Conservation (phyloP, 2,113 vertebrate species). For the Trinectes maculatus region DNA sequence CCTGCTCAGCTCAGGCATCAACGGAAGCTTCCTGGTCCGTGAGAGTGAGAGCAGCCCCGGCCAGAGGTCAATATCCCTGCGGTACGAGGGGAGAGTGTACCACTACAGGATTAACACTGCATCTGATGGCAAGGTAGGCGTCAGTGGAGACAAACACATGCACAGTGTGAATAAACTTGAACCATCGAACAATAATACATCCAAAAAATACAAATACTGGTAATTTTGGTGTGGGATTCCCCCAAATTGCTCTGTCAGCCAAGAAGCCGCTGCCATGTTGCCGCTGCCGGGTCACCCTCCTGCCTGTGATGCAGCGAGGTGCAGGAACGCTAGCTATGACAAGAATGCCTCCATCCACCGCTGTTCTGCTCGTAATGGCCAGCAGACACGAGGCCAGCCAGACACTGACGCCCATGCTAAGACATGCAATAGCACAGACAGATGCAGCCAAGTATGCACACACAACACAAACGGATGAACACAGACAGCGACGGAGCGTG, state of each 20-base stretch:
- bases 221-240: conserved; percentile 23
- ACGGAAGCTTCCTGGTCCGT: conserved; percentile 97
- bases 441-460: conserved; percentile 46
- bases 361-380: conserved; percentile 57
- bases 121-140: conserved; percentile 91
- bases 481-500: background rate
- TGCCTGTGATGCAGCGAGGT: conserved; percentile 54
- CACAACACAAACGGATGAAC: conserved; percentile 24
- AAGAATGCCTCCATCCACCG: conserved; percentile 64
- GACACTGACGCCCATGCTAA: conserved; percentile 61
- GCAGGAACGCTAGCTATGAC: conserved; percentile 59
- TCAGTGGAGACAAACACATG: background rate
- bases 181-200: background rate
- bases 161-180: background rate
- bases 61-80: conserved; percentile 96
- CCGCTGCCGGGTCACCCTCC: conserved; percentile 41
- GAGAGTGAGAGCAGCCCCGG: conserved; percentile 99
- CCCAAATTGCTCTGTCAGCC: background rate
- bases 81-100: conserved; percentile 97
- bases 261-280: conserved; percentile 37
- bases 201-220: background rate
- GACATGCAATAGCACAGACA: conserved; percentile 58
- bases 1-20: conserved; percentile 97
- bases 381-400: conserved; percentile 57
- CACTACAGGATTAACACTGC: conserved; percentile 99